Evolutionary conservation across 2,888 invertebrate genomes (phyloP).

Genomic region (Acrobasis repandana): DNA sequence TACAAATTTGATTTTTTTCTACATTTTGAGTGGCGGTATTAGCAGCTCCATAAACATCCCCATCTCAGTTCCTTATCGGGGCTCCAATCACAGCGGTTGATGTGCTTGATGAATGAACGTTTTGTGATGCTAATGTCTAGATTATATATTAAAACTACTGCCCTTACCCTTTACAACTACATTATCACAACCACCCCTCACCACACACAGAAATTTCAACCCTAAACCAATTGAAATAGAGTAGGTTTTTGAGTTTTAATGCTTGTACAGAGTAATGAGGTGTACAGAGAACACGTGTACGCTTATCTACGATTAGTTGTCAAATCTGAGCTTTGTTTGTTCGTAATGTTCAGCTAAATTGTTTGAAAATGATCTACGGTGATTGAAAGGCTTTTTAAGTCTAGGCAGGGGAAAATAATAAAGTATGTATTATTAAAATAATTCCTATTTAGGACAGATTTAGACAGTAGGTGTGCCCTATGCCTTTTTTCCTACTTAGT

Average conservation of each 20-base stretch:
- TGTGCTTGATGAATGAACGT: constrained; percentile 77
- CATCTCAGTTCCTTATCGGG: constrained; percentile 55
- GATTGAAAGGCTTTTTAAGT: constrained; percentile 45
- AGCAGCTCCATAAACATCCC: constrained; percentile 49
- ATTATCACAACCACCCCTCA: constrained; percentile 13
- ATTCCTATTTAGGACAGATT: not conserved
- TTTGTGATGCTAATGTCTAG: constrained; percentile 72
- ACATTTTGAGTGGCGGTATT: not conserved
- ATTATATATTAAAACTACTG: constrained; percentile 49
- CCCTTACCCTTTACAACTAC: constrained; percentile 22
- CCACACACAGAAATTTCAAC: constrained; percentile 7
- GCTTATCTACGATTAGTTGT: constrained; percentile 66
- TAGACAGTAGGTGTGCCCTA: too few species aligned
- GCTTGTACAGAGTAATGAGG: constrained; percentile 50
- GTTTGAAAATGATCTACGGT: constrained; percentile 72
- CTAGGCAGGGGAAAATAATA: not conserved
- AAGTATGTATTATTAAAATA: not conserved
- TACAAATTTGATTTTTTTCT: too few species aligned
- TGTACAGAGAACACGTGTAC: constrained; percentile 68
- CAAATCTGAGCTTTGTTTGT: constrained; percentile 45
- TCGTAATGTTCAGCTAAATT: constrained; percentile 59
- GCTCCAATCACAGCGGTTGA: constrained; percentile 63
- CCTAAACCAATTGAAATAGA: not conserved
- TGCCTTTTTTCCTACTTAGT: too few species aligned
- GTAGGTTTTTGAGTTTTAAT: constrained; percentile 7